Evolutionary conservation across 2,888 invertebrate species (phyloP), one percentile per base, ranked within the genome.

Genomic region (Hirudinaria manillensis): DNA sequence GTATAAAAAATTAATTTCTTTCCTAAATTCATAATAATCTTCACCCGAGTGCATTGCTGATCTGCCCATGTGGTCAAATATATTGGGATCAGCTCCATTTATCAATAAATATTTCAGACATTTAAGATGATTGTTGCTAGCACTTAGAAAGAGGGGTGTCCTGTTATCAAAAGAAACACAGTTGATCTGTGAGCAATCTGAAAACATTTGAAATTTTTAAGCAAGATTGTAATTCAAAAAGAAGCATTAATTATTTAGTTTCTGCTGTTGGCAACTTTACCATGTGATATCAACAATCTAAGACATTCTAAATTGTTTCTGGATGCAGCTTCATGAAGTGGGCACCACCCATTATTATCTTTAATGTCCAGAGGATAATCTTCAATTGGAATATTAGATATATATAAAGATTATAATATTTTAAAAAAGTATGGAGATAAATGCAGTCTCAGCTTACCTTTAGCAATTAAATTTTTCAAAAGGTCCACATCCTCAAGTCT

Each of bases 301-400:
- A 61, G 29, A n/a, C 61, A 61, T 61, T 24, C 29, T 24, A 61
- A 61, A n/a, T 61, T 24, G 29, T 61, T 61, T 24, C 61, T 29
- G 24, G 29, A 27, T 2, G 61, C 61, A 4, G 61, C 61, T n/a
- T 61, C 61, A 10, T 61, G 61, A 10, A 61, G 13, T 61, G 61
- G 24, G 29, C 3, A 27, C 24, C 29, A 61, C 21, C 61, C 61
- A 61, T 61, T 61, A 16, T 61, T 61, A 29, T 61, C 61, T 16
- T 61, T 61, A 27, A 61, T 61, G n/a, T 61, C 61, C 29, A 61
- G 2, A 61, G 61, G 29, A 61, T 61, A 61, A 61, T n/a, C 61
- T 61, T 45, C 6, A 45, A 45, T 45, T 45, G 3, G 45, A 2
- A 45, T 45, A 16, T 45, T 45, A n/a, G n/a, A n/a, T n/a, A n/a